Base-by-base conservation (phyloP, 2,888 invertebrate species). In the Tromatobia lineatoria region DNA sequence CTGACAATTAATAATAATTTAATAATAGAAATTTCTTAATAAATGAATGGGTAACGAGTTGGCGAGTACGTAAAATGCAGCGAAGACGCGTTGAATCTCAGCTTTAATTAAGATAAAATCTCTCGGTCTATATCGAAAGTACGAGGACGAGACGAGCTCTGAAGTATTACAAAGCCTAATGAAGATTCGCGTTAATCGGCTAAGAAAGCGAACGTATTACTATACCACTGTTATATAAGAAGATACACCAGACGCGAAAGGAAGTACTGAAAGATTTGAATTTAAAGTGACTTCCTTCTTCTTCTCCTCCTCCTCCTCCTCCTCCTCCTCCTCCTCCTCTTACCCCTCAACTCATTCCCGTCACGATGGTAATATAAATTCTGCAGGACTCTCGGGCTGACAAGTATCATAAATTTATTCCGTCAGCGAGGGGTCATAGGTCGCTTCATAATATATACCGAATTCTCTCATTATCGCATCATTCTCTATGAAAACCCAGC, bases 41-140 rank as follows among this genome's bases (percentile, higher is more conserved):
- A 52, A 85, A 23, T 38, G 71, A 25, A 69, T 29, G 66, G 45
- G 42, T 52, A 38, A 69, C 47, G 45, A 38, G 52, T 71, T 52
- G 57, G 25, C 59, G 50, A 34, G 70, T 23, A 71, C 47, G 0
- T 38, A 38, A n/a, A n/a, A 57, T 47, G 76, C 66, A 64, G 57
- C 69, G 66, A 38, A 66, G 66, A 52, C 73, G 67, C 71, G 71
- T 52, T 66, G 71, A 80, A 83, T 77, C 80, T 85, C 80, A 82
- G 77, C 85, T 88, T 90, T 89, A 91, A 91, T 91, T 90, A 90
- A 90, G 87, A 86, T 88, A 87, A 88, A 88, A 89, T 87, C 83
- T 81, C 70, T 84, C 70, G 83, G 69, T 75, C 25, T 69, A 61
- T 29, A 76, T 42, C 20, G 45, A 29, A 50, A 20, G 38, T 23